Base-by-base conservation (phyloP, 2,797 vertebrate genomes). In the Emys orbicularis region DNA sequence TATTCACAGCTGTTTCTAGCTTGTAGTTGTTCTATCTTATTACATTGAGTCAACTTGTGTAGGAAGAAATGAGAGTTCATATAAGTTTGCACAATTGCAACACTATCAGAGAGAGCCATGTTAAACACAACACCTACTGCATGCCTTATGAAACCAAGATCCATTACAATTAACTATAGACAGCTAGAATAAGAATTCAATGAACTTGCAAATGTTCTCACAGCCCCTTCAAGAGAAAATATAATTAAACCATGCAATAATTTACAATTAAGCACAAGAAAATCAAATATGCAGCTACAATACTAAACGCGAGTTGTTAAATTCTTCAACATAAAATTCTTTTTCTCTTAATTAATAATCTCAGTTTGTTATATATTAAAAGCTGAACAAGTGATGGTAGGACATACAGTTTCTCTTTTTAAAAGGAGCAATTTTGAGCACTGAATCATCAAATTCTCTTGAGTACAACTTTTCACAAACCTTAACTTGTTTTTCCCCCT, bases 371-470 rank as follows among this genome's bases (percentile, higher is more conserved):
- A 76, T 0, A 0, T 76, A 9, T 27, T 89, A 90, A 82, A 91
- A 92, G 31, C 47, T 72, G 68, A 83, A 88, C 44, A 89, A 94
- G 81, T 8, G 3, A 27, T 1, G 1, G 44, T 3, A 56, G 84
- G 79, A 80, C 49, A 90, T 53, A 84, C 0, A 1, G 7, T 6
- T 49, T 89, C 57, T 84, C 82, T 50, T 83, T 59, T 83, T 59
- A 47, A 90, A 89, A 79, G 44, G 34, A 94, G 21, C 29, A 31
- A 25, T 65, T 77, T 2, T 10, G 56, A 85, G 81, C 0, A 2
- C n/a, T 89, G 56, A n/a, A 85, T 92, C 92, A 92, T 65, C 61
- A 82, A 41, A 23, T 96, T 18, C 1, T 57, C 89, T 90, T 86
- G 29, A 89, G 84, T 80, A 56, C 19, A 37, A 72, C 37, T n/a